Base-by-base conservation (phyloP, 1,140 invertebrate species). In the Hyles euphorbiae region DNA sequence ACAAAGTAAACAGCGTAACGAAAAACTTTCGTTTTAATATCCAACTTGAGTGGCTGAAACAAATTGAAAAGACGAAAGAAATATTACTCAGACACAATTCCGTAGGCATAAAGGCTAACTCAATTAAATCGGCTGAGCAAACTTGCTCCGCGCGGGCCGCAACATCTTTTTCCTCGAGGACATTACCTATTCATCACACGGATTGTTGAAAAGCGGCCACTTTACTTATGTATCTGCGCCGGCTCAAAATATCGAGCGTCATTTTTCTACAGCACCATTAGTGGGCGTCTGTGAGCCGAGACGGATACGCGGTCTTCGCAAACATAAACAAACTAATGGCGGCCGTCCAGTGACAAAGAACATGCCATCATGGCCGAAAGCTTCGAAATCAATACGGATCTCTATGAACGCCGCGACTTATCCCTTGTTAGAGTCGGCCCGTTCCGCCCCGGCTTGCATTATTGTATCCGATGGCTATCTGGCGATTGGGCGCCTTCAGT, bases 181-280 rank as follows among this genome's bases (percentile, higher is more conserved):
- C 63, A 68, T 72, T 65, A 65, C 61, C 64, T 64, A 73, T 73
- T 70, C 68, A 73, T 70, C 68, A 70, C 61, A 58, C 47, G 58
- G 52, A 53, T 60, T 52, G 60, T 58, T 68, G 56, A 62, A 68
- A 70, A 70, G 61, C 63, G 48, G 32, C 63, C 65, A 64, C 68
- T 73, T 63, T 70, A 65, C 63, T 61, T 61, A 61, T 65, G 60
- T 58, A 60, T 60, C 57, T 56, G 47, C 54, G 40, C 54, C 59
- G 54, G 62, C 63, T 61, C 57, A 62, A 68, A 58, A 74, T 68
- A 78, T 74, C 61, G 72, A 59, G 67, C 60, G 67, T 77, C 68
- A 79, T 79, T 79, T 79, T 75, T 79, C 76, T 67, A 61, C 45
- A 45, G 59, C 67, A 70, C 74, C 76, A 77, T 79, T 79, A 77